Evolutionary conservation across 1,140 invertebrate species (phyloP), one percentile per base, ranked within the genome.

Genomic region (Hesperophylax magnus): DNA sequence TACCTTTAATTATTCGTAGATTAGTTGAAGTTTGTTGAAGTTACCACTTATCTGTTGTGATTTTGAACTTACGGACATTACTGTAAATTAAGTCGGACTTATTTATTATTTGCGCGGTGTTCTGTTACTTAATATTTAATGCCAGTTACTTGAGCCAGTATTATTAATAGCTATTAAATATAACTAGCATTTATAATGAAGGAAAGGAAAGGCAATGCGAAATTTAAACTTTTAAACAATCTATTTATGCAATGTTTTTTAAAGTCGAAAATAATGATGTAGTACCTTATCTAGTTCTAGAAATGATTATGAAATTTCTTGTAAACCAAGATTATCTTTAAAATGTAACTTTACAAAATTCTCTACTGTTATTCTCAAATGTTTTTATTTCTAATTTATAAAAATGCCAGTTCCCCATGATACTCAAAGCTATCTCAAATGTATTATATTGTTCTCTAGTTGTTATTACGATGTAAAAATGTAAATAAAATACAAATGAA

Each of bases 141-240:
- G 22, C 22, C 39, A 53, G 67, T 71, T n/a, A 52, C n/a, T 22
- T 24, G 22, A 39, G 67, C 67, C 67, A 71, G 67, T 71, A 71
- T 71, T 71, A 71, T 22, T 47, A 39, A 52, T 52, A 53, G 8
- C 20, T 1, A 18, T 8, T 18, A 22, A 18, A 22, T 58, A 58
- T 18, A 58, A 58, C 56, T 58, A 58, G n/a, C 20, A 8, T n/a
- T 18, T 18, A n/a, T 2, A 6, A 18, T n/a, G 6, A 58, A 58
- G 5, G 17, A 58, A 58, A 58, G 7, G 18, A 56, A 1, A 20
- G 4, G 2, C 18, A 17, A 20, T 20, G 3, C 11, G n/a, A 6
- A 58, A 18, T 56, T n/a, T 3, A n/a, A n/a, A 17, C 4, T 0
- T n/a, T n/a, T 15, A 54, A 54, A 3, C n/a, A 54, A 15, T 54